Evolutionary conservation across 2,113 vertebrate genomes (phyloP), one percentile per base, ranked within the genome.

Genomic region (Spilogale gracilis): DNA sequence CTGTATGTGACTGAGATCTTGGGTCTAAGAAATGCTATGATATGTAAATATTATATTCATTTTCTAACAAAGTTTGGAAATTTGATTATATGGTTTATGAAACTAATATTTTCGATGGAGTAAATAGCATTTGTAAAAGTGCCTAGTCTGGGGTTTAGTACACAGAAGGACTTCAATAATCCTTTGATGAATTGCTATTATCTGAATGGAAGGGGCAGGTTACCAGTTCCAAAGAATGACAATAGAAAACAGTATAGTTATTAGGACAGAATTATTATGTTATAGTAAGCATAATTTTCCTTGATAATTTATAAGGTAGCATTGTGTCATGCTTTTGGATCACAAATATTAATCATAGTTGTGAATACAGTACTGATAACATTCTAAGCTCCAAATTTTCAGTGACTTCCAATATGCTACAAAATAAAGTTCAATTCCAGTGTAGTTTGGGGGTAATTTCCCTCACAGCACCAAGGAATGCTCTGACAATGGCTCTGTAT

Each of bases 1-100:
- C 5, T 71, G 27, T 52, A 23, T 63, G 23, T 81, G 69, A 27
- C 65, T 95, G 92, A 96, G 58, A 52, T 80, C 17, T 71, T 82
- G 45, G n/a, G 43, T 52, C 1, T 92, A 78, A 92, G 52, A 92
- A 32, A 88, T 50, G 6, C 16, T 90, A 38, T 87, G 58, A 82
- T 63, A 90, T 90, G 45, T 63, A 95, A 95, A 87, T 94, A 92
- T 67, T 76, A 56, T 30, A 18, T 23, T 92, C 50, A 65, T 69
- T 97, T 79, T 67, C 60, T 38, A 86, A 63, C 45, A 58, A 18
- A 43, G 6, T 85, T 95, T 94, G 81, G 52, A 93, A 95, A 91
- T 76, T 38, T 87, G 81, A 97, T 50, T 45, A 93, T 94, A 7
- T 95, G 74, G 27, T 38, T 96, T 93, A 95, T 81, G 61, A 25